Percentiles rank a stretch among this genome's conserved stretches.
Conservation (phyloP, 2,888 invertebrate genomes). For the Archaeoteleia sp. region DNA sequence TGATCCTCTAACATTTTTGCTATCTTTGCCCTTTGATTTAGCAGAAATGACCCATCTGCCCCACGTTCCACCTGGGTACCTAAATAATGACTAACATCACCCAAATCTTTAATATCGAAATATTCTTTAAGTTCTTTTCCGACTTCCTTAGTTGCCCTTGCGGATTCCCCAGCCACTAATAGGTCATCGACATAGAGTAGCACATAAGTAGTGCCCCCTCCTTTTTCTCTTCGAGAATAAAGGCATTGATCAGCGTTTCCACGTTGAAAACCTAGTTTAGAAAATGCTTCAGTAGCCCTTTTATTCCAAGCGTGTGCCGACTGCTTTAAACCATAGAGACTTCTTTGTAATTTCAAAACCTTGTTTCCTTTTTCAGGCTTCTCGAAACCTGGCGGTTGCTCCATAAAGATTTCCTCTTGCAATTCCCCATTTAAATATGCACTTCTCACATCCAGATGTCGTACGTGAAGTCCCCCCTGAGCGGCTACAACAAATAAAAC, state of each 20-base stretch:
- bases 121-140: slow-evolving; percentile 6
- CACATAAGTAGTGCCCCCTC: slow-evolving; percentile 10
- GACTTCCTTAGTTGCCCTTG: slow-evolving; percentile 13
- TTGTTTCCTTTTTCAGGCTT: slow-evolving; percentile 23
- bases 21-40: slow-evolving; percentile 36
- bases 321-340: slow-evolving; percentile 53
- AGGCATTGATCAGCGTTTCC: slow-evolving; percentile 37
- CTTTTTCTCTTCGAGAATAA: background rate
- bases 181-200: slow-evolving; percentile 47
- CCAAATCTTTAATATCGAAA: slow-evolving; percentile 43
- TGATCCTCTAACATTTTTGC: slow-evolving; percentile 30
- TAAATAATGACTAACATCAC: slow-evolving; percentile 25
- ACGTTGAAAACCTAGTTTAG: slow-evolving; percentile 4
- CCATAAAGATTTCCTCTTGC: slow-evolving; percentile 46
- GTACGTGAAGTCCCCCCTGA: slow-evolving; percentile 30
- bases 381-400: slow-evolving; percentile 48
- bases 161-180: slow-evolving; percentile 16
- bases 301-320: slow-evolving; percentile 34
- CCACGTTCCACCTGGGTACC: slow-evolving; percentile 34
- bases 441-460: slow-evolving; percentile 48
- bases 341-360: slow-evolving; percentile 44
- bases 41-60: slow-evolving; percentile 20
- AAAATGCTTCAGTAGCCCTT: slow-evolving; percentile 18
- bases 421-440: slow-evolving; percentile 39
- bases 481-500: slow-evolving; percentile 51